Conservation (phyloP, 2,113 vertebrate species). For the Myotis davidii region DNA sequence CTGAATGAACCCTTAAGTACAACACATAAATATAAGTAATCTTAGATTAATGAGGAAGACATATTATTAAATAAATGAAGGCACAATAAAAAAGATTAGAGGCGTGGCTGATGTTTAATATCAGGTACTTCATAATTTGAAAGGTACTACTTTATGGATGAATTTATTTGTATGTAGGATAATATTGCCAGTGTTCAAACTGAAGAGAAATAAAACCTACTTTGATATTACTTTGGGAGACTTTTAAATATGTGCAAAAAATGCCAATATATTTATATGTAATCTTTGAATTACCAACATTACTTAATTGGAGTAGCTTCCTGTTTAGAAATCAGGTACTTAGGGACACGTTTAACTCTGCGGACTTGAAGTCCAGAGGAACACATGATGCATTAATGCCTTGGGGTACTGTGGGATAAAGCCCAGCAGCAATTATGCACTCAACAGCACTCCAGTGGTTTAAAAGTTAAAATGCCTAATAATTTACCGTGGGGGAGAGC, state of each 20-base stretch:
- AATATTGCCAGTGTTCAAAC: background rate
- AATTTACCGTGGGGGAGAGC: conserved; percentile 61
- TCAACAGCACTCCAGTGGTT: conserved; percentile 52
- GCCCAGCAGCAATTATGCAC: conserved; percentile 24
- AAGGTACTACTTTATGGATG: background rate
- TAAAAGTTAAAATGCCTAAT: conserved; percentile 57
- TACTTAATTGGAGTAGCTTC: background rate
- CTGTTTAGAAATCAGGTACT: conserved; percentile 13
- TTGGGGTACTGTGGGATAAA: background rate
- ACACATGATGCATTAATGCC: background rate
- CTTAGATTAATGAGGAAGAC: background rate
- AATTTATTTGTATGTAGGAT: background rate
- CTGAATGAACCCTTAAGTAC: background rate
- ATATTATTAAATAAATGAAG: background rate
- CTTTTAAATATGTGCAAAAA: background rate
- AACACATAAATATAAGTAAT: no score
- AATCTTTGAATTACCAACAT: conserved; percentile 47
- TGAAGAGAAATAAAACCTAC: background rate
- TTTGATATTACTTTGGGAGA: background rate
- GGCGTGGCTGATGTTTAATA: background rate
- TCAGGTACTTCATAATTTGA: background rate
- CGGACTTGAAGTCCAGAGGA: conserved; percentile 16
- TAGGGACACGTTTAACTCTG: background rate
- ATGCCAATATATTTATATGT: conserved; percentile 10
- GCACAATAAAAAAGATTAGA: background rate